Evolutionary conservation across 2,888 invertebrate genomes (phyloP), one percentile per base, ranked within the genome.

Genomic region (Aradus depressus): DNA sequence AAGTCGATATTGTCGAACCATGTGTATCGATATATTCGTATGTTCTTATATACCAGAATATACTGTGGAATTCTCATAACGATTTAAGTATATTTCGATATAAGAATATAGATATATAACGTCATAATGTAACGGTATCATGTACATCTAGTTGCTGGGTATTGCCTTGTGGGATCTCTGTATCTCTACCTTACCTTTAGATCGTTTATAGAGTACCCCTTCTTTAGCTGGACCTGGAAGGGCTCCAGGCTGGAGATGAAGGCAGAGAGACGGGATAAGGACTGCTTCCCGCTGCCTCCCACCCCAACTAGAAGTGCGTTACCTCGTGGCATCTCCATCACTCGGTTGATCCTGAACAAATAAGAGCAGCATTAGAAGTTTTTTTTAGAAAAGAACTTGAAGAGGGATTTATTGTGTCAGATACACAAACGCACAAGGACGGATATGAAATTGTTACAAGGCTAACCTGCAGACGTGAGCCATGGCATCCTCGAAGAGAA

Each of bases 401-500:
- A 31, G 12, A 31, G n/a, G n/a, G n/a, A n/a, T n/a, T n/a, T n/a
- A n/a, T n/a, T n/a, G n/a, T n/a, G n/a, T n/a, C n/a, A n/a, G 31
- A 12, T 31, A 31, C 10, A 31, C 31, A 31, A 12, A 31, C 31
- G n/a, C n/a, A n/a, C n/a, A n/a, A n/a, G n/a, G n/a, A n/a, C n/a
- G n/a, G n/a, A n/a, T n/a, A n/a, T n/a, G n/a, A n/a, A n/a, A n/a
- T n/a, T n/a, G n/a, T n/a, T n/a, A n/a, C n/a, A n/a, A n/a, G n/a
- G n/a, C 43, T 64, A 60, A 79, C 76, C 86, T 77, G 68, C 88
- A 88, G 44, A 95, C 80, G 65, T 95, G 92, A 58, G 81, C 77
- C 84, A 95, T 90, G 12, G 95, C 93, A 66, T 95, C 93, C 64
- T 92, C 92, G 64, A 95, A 95, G 6, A 95, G 76, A 2, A 95